Evolutionary conservation across 2,797 vertebrate genomes (phyloP), one percentile per base, ranked within the genome.

Genomic region (Sebastes umbrosus): DNA sequence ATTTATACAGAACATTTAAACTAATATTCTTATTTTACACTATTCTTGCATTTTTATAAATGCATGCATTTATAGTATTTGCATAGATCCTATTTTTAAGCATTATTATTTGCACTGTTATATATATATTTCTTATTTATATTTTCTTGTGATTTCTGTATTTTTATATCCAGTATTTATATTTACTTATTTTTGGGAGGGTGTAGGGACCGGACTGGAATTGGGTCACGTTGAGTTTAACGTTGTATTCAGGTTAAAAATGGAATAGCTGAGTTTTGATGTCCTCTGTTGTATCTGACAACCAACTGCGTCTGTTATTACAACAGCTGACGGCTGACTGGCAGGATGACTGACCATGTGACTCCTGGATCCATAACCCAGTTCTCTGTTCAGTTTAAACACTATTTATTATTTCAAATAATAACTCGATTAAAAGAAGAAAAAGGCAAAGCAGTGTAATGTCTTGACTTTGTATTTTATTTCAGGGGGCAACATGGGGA

Each of bases 381-480:
- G 18, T 27, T 31, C 22, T 36, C 22, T 34, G 7, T 24, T 75
- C 5, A 50, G 9, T 8, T 63, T 54, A 18, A 62, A 16, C 46
- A 31, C 20, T 11, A 24, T 31, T n/a, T 31, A 29, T 50, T 4
- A 24, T 31, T 57, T 58, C 12, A 46, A 63, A 69, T 8, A 5
- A n/a, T 2, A 39, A 39, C 10, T 20, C 2, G 31, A 65, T 20
- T 32, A n/a, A 58, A 65, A 18, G 1, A 65, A 12, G 20, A 55
- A 32, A 52, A 63, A 36, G 18, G 8, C 32, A 46, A 60, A 68
- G 24, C 69, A 27, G 24, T 25, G 24, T n/a, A 11, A 62, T 25
- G n/a, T 66, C 54, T 69, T 57, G n/a, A 68, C 22, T 59, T 36
- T n/a, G 31, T 32, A 31, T 80, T 78, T 64, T 58, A 76, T 32